Percentiles rank a stretch among this genome's conserved stretches.
These are phyloP conservation scores for Nomia melanderi DNA, from an alignment of 1,140 invertebrate genomes.

Conservation along the genomic window DNA sequence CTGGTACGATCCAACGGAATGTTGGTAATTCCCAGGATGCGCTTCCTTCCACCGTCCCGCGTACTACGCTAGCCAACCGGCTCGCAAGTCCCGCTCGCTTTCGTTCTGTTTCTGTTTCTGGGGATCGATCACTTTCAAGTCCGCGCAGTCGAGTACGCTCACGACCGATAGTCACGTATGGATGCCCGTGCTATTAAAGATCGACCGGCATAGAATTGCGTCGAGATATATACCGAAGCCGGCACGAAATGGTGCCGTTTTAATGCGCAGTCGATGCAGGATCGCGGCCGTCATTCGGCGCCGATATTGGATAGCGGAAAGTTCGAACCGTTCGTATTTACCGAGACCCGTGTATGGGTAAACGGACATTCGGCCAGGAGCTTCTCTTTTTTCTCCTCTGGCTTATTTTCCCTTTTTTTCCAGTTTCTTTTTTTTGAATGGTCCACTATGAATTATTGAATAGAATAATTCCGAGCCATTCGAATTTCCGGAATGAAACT, in stretches of 20 bases:
- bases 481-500: not conserved
- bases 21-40: constrained; percentile 73
- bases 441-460: constrained; percentile 28
- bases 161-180: not conserved
- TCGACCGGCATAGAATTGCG: constrained; percentile 21
- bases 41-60: constrained; percentile 66
- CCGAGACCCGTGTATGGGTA: constrained; percentile 6
- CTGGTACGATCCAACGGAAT: constrained; percentile 77
- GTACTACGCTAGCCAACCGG: constrained; percentile 54
- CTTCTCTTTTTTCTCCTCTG: too few species aligned
- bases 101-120: constrained; percentile 41
- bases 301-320: constrained; percentile 18
- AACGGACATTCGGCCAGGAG: not conserved
- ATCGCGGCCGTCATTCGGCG: not conserved
- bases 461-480: not conserved
- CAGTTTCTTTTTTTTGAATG: not conserved
- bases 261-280: not conserved
- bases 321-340: constrained; percentile 23
- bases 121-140: constrained; percentile 53
- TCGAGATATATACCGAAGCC: not conserved
- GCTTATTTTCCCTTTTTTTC: too few species aligned
- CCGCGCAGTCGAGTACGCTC: not conserved
- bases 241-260: not conserved
- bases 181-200: constrained; percentile 19
- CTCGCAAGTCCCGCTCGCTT: constrained; percentile 55